Base-by-base conservation (phyloP, 2,797 vertebrate species). In the Chromobotia macracanthus region DNA sequence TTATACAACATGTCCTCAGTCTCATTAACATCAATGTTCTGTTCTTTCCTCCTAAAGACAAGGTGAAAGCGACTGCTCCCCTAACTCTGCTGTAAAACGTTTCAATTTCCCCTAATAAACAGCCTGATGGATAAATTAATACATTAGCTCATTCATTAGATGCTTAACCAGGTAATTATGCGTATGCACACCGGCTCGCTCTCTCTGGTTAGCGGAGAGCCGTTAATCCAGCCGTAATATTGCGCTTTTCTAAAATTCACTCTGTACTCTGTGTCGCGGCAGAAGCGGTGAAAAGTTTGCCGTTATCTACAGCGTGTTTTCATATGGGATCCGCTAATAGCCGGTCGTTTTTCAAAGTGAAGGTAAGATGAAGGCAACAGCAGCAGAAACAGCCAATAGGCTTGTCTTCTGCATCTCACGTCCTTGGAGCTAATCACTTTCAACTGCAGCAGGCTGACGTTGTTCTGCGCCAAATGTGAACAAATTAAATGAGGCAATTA, bases 401-500 rank as follows among this genome's bases (percentile, higher is more conserved):
- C 25, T 65, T 80, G 63, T 77, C 28, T 80, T 88, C 83, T 86
- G 84, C 79, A 85, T 87, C 86, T 82, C 88, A 86, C 82, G 90
- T 90, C 90, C 91, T 94, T 90, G 89, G 83, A 92, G 88, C 87
- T 90, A 92, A 92, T 92, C 81, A 76, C 85, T 92, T 91, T 91
- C 89, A 90, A 90, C 89, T 88, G 86, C 88, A 89, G 89, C 88
- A 91, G 90, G 91, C 91, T 93, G 89, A 92, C 91, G 91, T 90
- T 92, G 90, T 92, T 92, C 89, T 31, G 76, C 84, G 88, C 89
- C 88, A 92, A 92, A 93, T 93, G 91, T 90, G 92, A 93, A 92
- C 93, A 93, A 92, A 94, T 94, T 93, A 93, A 93, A 94, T 92
- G 91, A 94, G 89, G 92, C 90, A 93, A 94, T 94, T 93, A 94